A percentile compares a stretch with the other conserved stretches of the same genome.
phyloP scores from a whole-genome alignment of 2,888 invertebrate species.

The Aporophyla lueneburgensis region DNA sequence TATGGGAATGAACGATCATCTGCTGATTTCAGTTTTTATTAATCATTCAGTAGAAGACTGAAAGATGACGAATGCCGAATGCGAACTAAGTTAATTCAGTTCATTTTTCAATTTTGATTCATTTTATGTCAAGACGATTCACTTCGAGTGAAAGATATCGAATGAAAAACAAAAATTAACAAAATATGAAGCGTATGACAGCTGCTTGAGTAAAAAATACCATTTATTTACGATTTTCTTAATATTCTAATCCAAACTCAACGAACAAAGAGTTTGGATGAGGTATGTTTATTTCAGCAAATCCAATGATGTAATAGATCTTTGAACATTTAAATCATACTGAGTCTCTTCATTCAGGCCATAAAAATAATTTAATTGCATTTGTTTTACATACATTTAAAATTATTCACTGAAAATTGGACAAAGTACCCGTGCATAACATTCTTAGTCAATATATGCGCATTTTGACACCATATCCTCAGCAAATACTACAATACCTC shows the following conservation, averaged over 20 bases:
- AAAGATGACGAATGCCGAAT: neutral
- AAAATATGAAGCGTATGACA: neutral
- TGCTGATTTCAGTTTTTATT: neutral
- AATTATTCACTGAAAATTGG: too few relatives aligned
- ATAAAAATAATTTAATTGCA: neutral
- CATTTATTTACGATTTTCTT: neutral
- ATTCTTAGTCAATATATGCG: conserved; percentile 20
- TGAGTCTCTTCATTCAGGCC: neutral
- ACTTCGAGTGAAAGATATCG: neutral
- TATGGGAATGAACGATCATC: neutral
- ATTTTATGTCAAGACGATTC: neutral
- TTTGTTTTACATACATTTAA: neutral
- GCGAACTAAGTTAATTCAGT: neutral
- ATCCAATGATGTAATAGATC: neutral
- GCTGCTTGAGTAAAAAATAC: neutral
- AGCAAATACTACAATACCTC: conserved; percentile 36
- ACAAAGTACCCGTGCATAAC: too few relatives aligned
- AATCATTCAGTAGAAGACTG: neutral
- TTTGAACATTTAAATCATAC: neutral
- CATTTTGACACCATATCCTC: conserved; percentile 7
- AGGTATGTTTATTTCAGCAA: neutral
- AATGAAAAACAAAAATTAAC: neutral
- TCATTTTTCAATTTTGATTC: neutral
- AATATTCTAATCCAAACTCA: too few relatives aligned
- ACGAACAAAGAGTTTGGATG: too few relatives aligned